A percentile compares a stretch with the other conserved stretches of the same genome.
phyloP scores from a whole-genome alignment of 2,113 vertebrate species.

The Myocastor coypus region DNA sequence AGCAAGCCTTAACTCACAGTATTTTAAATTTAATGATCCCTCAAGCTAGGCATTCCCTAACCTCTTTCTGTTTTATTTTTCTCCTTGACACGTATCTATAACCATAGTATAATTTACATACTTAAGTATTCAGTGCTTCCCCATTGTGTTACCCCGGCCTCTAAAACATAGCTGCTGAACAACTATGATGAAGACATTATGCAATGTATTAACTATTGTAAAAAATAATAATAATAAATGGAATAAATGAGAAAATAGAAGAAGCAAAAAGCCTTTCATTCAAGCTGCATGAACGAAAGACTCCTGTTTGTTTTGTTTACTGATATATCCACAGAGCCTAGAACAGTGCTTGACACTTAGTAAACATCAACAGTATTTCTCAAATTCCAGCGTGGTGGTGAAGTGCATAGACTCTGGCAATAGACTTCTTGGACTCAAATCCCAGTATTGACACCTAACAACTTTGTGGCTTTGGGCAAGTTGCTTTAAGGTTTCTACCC shows the following conservation, averaged over 20 bases:
- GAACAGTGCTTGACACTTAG: neutral
- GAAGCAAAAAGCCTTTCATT: too few species aligned
- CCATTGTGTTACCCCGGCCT: neutral
- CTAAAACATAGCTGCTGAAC: neutral
- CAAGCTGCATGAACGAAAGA: neutral
- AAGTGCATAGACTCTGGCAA: neutral
- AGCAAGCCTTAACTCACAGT: neutral
- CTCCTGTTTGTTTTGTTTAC: neutral
- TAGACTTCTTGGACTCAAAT: neutral
- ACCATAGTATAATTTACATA: neutral
- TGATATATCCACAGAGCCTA: neutral
- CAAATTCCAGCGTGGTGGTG: neutral
- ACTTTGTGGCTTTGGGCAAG: neutral
- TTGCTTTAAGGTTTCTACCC: neutral
- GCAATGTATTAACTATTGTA: too few species aligned
- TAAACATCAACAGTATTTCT: conserved; percentile 18
- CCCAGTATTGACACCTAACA: neutral
- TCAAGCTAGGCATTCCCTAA: neutral
- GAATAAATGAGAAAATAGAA: too few species aligned
- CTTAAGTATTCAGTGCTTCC: neutral
- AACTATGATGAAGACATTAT: too few species aligned
- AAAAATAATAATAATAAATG: too few species aligned
- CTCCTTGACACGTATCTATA: neutral
- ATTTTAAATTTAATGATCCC: conserved; percentile 1
- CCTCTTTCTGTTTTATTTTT: neutral